phyloP scores from a whole-genome alignment of 2,888 invertebrate species.

The Ophion ellenae region DNA sequence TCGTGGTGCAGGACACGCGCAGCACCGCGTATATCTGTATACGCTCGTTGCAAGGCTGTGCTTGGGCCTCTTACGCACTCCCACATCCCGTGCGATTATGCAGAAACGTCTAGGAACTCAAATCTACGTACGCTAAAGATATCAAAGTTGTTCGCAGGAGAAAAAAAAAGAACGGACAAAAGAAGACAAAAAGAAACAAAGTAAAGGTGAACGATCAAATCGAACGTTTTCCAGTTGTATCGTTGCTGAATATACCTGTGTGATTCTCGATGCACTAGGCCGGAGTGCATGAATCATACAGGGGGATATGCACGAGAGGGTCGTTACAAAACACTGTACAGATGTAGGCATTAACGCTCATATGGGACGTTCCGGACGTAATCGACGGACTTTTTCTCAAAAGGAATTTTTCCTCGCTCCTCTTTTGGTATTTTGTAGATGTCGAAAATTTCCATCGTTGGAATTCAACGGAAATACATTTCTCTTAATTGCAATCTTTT shows the following conservation, averaged over 20 bases:
- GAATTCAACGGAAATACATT: no score
- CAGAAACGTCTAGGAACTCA: slow-evolving; percentile 6
- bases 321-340: slow-evolving; percentile 54
- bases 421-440: neutral
- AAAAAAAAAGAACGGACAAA: slow-evolving; percentile 3
- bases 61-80: slow-evolving; percentile 80
- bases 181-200: slow-evolving; percentile 26
- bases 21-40: slow-evolving; percentile 1
- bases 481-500: no score
- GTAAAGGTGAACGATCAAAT: slow-evolving; percentile 62
- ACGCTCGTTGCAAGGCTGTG: slow-evolving; percentile 68
- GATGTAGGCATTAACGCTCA: neutral
- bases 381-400: neutral
- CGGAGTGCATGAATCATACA: slow-evolving; percentile 53
- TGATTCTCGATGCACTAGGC: slow-evolving; percentile 54
- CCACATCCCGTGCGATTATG: slow-evolving; percentile 71
- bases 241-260: slow-evolving; percentile 42
- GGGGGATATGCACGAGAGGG: slow-evolving; percentile 44
- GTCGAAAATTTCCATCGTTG: no score
- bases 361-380: slow-evolving; percentile 3
- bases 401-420: neutral
- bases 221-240: slow-evolving; percentile 44
- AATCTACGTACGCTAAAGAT: slow-evolving; percentile 22
- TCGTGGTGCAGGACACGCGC: slow-evolving; percentile 66
- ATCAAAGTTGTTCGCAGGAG: slow-evolving; percentile 25